These are phyloP conservation scores for Eustalomyia histrio DNA, from an alignment of 2,888 invertebrate genomes.

Conservation along the genomic window DNA sequence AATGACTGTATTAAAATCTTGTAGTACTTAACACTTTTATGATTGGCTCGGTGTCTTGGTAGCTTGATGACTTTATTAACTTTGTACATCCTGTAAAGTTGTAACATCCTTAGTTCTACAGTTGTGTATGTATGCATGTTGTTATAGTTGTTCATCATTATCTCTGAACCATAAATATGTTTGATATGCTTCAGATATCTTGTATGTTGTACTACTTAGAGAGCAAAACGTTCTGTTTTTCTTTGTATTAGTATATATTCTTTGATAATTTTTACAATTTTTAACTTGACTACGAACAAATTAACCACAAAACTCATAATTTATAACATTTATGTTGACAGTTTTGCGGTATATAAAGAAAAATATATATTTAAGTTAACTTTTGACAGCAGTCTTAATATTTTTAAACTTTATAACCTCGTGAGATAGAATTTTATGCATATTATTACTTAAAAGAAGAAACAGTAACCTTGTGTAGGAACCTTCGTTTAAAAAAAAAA, in stretches of 20 bases:
- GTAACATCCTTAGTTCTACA: constrained; percentile 22
- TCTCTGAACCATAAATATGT: constrained; percentile 59
- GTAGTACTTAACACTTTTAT: too few relatives aligned
- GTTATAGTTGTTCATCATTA: constrained; percentile 24
- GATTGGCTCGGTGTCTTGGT: too few relatives aligned
- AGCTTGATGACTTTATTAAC: too few relatives aligned
- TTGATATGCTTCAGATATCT: constrained; percentile 44
- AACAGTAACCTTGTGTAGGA: too few relatives aligned
- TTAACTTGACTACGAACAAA: constrained; percentile 50
- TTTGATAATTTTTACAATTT: not conserved
- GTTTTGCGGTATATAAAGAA: constrained; percentile 38
- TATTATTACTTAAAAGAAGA: too few relatives aligned
- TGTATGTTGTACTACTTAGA: not conserved
- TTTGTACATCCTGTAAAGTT: not conserved
- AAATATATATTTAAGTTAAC: not conserved
- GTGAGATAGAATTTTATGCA: too few relatives aligned
- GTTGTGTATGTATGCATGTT: not conserved
- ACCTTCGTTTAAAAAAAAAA: too few relatives aligned
- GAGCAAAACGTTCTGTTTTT: not conserved
- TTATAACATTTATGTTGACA: constrained; percentile 65
- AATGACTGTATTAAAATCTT: too few relatives aligned
- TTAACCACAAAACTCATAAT: constrained; percentile 60
- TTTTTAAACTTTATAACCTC: not conserved
- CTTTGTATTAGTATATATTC: not conserved
- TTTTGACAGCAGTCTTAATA: not conserved